Evolutionary conservation across 2,888 invertebrate species (phyloP), one percentile per base, ranked within the genome.

Genomic region (Ochropleura leucogaster): DNA sequence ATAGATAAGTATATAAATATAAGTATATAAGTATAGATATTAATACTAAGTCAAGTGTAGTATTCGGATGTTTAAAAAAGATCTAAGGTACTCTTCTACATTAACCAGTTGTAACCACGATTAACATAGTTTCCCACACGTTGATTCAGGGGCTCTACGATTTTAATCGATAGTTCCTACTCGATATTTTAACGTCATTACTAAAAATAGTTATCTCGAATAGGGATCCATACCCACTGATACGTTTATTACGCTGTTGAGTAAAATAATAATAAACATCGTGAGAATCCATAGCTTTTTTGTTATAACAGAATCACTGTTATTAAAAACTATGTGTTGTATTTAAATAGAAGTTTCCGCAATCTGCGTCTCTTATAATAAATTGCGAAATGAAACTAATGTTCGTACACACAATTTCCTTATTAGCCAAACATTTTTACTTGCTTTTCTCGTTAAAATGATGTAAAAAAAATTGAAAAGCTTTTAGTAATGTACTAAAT

Each of bases 191-290:
- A 47, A 47, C 72, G 12, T 55, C 42, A 18, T 12, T 5, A 10
- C 44, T 62, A 40, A 62, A 72, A 49, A 68, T 66, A 66, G 42
- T 51, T 30, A 55, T 68, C 64, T 57, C 44, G 14, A 77, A 68
- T 55, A 46, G 40, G 68, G n/a, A 59, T 64, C 44, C 46, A 62
- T 62, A 44, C 63, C 20, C 68, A 74, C 67, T 64, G 76, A 81
- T 49, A 55, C 16, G 53, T 76, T 44, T 60, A 62, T 71, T 16
- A 71, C 80, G 53, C 57, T 76, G 72, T 62, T 67, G 71, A 84
- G 59, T 63, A 30, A 68, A 73, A 81, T 64, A 81, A 74, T 66
- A 78, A 83, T 72, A 85, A 85, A 85, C 67, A 84, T 44, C 42
- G 40, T 51, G 30, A 18, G 63, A 55, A 76, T 51, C 53, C 65